A percentile compares a stretch with the other conserved stretches of the same genome.
Evolutionary conservation across 2,797 vertebrate species (phyloP).

Genomic region (Salmo trutta): DNA sequence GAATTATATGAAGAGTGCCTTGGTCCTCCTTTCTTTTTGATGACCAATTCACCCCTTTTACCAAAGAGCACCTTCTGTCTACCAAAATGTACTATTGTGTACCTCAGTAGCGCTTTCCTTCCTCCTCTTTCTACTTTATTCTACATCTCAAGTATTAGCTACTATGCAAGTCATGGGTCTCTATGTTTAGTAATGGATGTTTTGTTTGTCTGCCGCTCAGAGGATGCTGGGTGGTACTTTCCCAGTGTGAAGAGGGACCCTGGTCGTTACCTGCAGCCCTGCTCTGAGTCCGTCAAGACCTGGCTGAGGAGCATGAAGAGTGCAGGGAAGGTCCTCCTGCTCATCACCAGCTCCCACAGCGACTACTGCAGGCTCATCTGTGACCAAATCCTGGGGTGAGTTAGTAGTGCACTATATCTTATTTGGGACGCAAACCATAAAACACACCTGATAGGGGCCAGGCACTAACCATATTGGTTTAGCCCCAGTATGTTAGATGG

Average conservation of each 20-base stretch:
- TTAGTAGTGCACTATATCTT: not conserved
- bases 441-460: not conserved
- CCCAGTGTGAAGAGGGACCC: constrained; percentile 89
- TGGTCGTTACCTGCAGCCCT: constrained; percentile 85
- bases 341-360: constrained; percentile 96
- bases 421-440: no score
- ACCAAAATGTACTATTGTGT: no score
- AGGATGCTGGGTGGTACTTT: constrained; percentile 89
- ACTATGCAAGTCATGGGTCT: not conserved
- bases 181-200: not conserved
- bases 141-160: not conserved
- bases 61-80: no score
- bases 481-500: not conserved
- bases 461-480: not conserved
- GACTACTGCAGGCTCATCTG: constrained; percentile 94
- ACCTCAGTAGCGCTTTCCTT: no score
- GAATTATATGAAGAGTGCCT: no score
- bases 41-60: no score
- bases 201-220: constrained; percentile 64
- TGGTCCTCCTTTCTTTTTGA: no score
- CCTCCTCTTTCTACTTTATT: no score
- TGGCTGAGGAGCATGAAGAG: constrained; percentile 88
- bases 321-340: constrained; percentile 86
- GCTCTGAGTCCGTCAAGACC: constrained; percentile 86
- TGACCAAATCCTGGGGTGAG: constrained; percentile 89